These are phyloP conservation scores for Ptychochromis oligacanthus DNA, from an alignment of 2,113 vertebrate genomes.

Conservation along the genomic window DNA sequence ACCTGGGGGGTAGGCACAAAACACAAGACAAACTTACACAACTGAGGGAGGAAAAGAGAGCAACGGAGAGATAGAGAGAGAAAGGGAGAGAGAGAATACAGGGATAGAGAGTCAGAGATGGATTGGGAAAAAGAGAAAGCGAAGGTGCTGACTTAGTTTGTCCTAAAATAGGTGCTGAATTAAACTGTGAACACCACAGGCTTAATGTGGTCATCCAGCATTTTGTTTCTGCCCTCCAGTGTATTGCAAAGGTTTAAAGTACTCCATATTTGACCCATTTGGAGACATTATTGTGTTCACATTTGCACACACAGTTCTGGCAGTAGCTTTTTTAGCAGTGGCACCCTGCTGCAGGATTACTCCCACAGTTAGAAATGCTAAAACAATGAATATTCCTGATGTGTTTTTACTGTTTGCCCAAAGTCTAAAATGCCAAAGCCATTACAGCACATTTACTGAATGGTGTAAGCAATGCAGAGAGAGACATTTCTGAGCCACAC, in stretches of 20 bases:
- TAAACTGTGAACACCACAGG: slow-evolving; percentile 19
- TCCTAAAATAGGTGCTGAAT: slow-evolving; percentile 17
- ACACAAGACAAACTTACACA: slow-evolving; percentile 72
- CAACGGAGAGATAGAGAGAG: slow-evolving; percentile 22
- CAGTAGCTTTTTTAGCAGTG: background rate
- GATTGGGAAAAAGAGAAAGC: background rate
- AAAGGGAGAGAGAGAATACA: background rate
- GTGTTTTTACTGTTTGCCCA: background rate
- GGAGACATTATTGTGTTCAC: slow-evolving; percentile 1
- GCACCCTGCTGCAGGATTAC: slow-evolving; percentile 31
- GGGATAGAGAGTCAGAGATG: slow-evolving; percentile 30
- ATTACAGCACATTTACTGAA: slow-evolving; percentile 6
- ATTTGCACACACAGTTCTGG: background rate
- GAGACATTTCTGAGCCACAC: background rate
- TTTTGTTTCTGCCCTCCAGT: slow-evolving; percentile 32
- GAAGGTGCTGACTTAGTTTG: slow-evolving; percentile 17
- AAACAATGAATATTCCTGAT: slow-evolving; percentile 40
- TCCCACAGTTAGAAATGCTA: slow-evolving; percentile 37
- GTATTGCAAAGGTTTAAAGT: slow-evolving; percentile 22
- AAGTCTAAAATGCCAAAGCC: slow-evolving; percentile 11
- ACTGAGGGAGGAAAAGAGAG: slow-evolving; percentile 24
- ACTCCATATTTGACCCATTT: slow-evolving; percentile 12
- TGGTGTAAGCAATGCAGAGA: background rate
- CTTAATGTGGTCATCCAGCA: slow-evolving; percentile 57
- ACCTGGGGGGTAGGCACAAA: slow-evolving; percentile 67